Evolutionary conservation across 2,113 vertebrate genomes (phyloP).

Genomic region (Vimba vimba): DNA sequence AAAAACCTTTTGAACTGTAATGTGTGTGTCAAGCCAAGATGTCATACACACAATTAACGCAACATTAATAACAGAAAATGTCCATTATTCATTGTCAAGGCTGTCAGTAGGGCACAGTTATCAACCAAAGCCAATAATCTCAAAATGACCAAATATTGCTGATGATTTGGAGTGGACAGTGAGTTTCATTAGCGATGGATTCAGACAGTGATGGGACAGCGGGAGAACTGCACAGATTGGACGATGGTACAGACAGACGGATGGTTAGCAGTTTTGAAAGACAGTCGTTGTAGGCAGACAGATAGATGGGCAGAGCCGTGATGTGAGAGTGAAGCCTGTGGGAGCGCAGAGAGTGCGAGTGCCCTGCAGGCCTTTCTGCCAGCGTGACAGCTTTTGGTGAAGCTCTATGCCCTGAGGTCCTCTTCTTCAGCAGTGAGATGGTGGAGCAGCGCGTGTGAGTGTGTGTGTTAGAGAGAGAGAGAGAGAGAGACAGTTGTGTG

Average conservation of each 20-base stretch:
- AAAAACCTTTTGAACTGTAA: background rate
- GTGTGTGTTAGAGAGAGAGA: background rate
- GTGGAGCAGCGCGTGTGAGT: background rate
- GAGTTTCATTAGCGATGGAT: constrained; percentile 5
- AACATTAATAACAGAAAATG: background rate
- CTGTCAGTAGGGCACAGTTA: background rate
- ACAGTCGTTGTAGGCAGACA: background rate
- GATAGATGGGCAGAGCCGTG: constrained; percentile 28
- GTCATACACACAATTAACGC: background rate
- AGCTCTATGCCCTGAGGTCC: constrained; percentile 38
- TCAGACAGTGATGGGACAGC: background rate
- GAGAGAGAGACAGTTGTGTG: background rate
- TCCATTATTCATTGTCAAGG: background rate
- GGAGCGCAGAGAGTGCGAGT: constrained; percentile 9
- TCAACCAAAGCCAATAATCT: background rate
- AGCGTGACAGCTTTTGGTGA: constrained; percentile 17
- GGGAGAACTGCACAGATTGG: background rate
- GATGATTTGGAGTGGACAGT: background rate
- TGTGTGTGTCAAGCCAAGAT: background rate
- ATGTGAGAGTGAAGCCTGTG: constrained; percentile 38
- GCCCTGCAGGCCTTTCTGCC: constrained; percentile 46
- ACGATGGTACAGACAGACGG: background rate
- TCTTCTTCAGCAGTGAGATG: constrained; percentile 25
- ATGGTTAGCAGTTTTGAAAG: background rate
- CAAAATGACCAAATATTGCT: background rate